Evolutionary conservation across 2,113 vertebrate genomes (phyloP).

Genomic region (Nettapus auritus): DNA sequence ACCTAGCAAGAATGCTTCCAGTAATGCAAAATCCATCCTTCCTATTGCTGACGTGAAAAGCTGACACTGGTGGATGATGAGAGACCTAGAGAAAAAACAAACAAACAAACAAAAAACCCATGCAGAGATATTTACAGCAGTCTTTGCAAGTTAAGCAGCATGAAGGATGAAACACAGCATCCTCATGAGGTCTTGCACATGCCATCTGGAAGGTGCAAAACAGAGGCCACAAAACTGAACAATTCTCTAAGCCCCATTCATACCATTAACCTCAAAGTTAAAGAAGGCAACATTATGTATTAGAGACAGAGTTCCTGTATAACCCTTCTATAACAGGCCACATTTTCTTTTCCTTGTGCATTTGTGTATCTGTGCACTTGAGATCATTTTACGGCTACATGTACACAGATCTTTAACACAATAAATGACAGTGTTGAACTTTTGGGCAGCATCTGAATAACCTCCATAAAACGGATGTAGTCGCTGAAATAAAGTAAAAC

Average conservation of each 20-base stretch:
- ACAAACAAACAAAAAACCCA: neutral
- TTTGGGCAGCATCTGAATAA: neutral
- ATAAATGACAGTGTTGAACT: neutral
- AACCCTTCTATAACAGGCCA: neutral
- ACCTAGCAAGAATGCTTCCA: slow-evolving; percentile 93
- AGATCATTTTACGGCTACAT: neutral
- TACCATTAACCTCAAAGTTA: neutral
- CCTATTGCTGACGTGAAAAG: slow-evolving; percentile 94
- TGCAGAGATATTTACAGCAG: neutral
- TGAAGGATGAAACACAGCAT: neutral
- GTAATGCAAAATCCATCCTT: slow-evolving; percentile 94
- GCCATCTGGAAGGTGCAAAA: neutral
- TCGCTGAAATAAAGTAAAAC: neutral
- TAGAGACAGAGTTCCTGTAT: neutral
- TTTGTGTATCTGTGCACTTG: accelerated
- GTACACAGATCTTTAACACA: neutral
- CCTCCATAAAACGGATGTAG: neutral
- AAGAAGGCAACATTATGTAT: neutral
- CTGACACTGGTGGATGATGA: slow-evolving; percentile 94
- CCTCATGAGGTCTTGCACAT: neutral
- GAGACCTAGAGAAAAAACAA: slow-evolving; percentile 83
- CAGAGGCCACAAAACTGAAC: neutral
- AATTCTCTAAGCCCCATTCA: neutral
- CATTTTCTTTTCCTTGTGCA: neutral
- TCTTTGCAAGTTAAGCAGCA: neutral